These are phyloP conservation scores for Chlamydotis undulata DNA, from an alignment of 2,113 vertebrate species.

Conservation along the genomic window DNA sequence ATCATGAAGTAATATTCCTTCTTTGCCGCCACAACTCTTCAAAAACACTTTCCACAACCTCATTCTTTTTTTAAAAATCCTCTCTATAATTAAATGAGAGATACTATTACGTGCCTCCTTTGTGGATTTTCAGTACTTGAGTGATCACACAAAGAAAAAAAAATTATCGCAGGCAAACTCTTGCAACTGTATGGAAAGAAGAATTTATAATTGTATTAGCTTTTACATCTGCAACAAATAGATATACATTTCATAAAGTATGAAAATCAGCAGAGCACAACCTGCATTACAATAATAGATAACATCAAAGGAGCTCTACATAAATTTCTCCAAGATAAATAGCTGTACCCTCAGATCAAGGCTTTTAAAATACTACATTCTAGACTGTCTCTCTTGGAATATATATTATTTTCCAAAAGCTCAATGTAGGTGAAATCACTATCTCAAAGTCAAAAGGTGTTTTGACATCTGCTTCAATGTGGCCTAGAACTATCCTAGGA, in stretches of 20 bases:
- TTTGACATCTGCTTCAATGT: not conserved
- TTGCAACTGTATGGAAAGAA: not conserved
- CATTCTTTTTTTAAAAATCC: not conserved
- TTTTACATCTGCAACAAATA: not conserved
- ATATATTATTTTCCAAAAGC: not conserved
- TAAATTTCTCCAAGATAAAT: not conserved
- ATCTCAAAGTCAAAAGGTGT: not conserved
- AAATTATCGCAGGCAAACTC: not conserved
- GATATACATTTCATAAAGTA: not conserved
- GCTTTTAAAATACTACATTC: not conserved
- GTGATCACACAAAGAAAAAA: not conserved
- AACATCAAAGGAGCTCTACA: not conserved
- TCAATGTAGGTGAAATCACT: not conserved
- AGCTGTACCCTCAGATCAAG: not conserved
- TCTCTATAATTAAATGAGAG: not conserved
- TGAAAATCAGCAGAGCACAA: not conserved
- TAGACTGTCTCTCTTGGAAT: not conserved
- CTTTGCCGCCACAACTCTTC: not conserved
- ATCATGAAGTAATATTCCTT: not conserved
- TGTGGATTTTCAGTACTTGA: not conserved
- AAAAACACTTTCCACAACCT: not conserved
- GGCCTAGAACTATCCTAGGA: not conserved
- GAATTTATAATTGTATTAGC: not conserved
- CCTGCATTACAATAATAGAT: not conserved
- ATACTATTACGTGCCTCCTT: not conserved